Evolutionary conservation across 2,797 vertebrate genomes (phyloP).

Genomic region (Brotula barbata): DNA sequence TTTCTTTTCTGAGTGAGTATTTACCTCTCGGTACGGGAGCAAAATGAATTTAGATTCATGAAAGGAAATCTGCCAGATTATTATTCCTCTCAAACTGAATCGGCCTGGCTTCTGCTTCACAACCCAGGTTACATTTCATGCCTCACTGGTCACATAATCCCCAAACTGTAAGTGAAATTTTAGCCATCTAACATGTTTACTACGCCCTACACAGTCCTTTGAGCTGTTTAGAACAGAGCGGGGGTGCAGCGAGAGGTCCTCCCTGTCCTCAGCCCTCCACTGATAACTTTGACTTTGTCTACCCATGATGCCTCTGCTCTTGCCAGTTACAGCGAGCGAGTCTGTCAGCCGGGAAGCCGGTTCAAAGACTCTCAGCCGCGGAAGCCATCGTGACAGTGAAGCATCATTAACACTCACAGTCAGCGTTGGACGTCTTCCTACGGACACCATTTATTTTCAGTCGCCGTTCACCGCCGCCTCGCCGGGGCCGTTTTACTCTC

Average conservation of each 20-base stretch:
- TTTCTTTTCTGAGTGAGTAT: neutral
- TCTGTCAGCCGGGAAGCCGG: constrained; percentile 55
- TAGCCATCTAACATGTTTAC: constrained; percentile 29
- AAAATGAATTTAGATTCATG: neutral
- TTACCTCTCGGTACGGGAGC: neutral
- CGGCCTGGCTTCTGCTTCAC: constrained; percentile 6
- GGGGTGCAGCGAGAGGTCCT: constrained; percentile 8
- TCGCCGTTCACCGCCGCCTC: constrained; percentile 28
- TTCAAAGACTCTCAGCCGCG: constrained; percentile 68
- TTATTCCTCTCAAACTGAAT: too few relatives aligned
- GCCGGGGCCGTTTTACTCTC: constrained; percentile 27
- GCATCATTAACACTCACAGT: constrained; percentile 64
- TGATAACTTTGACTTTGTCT: constrained; percentile 65
- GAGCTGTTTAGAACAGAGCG: constrained; percentile 19
- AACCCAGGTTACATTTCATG: constrained; percentile 16
- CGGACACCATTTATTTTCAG: constrained; percentile 51
- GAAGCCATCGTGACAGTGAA: constrained; percentile 61
- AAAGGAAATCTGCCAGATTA: neutral
- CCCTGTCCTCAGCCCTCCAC: constrained; percentile 37
- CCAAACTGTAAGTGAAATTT: constrained; percentile 18
- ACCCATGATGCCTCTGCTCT: constrained; percentile 48
- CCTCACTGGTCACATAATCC: constrained; percentile 1
- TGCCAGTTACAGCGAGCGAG: constrained; percentile 48
- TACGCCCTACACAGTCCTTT: constrained; percentile 20
- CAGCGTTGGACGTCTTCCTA: constrained; percentile 47